These are phyloP conservation scores for Caenorhabditis plicata DNA, from an alignment of 2,888 invertebrate genomes.

Conservation along the genomic window DNA sequence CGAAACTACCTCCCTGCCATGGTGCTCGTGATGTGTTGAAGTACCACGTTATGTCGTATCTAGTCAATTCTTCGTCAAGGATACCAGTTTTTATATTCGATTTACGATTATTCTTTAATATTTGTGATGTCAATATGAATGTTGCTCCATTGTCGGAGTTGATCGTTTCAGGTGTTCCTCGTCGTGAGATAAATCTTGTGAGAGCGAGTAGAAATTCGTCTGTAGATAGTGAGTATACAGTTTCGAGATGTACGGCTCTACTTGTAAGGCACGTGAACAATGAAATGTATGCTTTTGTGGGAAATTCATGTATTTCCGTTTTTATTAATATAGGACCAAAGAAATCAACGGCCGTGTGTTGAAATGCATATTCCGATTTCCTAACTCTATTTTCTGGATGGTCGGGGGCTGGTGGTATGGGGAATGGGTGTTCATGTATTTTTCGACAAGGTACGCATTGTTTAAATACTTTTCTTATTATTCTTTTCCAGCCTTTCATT, in stretches of 20 bases:
- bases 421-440: neutral
- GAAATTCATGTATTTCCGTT: too few species aligned
- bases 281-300: slow-evolving; percentile 1
- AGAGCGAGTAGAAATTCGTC: slow-evolving; percentile 10
- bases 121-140: slow-evolving; percentile 4
- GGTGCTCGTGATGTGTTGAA: slow-evolving; percentile 2
- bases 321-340: slow-evolving; percentile 1
- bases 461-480: slow-evolving; percentile 3
- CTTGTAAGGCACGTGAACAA: slow-evolving; percentile 11
- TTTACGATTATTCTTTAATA: neutral
- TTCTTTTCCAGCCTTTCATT: neutral
- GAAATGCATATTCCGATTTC: neutral
- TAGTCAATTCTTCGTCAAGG: neutral
- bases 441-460: slow-evolving; percentile 6
- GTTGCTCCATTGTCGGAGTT: slow-evolving; percentile 10
- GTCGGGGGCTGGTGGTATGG: neutral
- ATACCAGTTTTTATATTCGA: neutral
- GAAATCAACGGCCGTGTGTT: slow-evolving; percentile 4
- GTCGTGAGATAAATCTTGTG: slow-evolving; percentile 2
- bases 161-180: slow-evolving; percentile 9
- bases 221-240: neutral
- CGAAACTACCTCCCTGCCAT: slow-evolving; percentile 2
- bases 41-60: neutral
- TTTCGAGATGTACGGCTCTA: slow-evolving; percentile 9
- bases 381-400: slow-evolving; percentile 3